Evolutionary conservation across 2,888 invertebrate species (phyloP), one percentile per base, ranked within the genome.

Genomic region (Meliscaeva auricollis): DNA sequence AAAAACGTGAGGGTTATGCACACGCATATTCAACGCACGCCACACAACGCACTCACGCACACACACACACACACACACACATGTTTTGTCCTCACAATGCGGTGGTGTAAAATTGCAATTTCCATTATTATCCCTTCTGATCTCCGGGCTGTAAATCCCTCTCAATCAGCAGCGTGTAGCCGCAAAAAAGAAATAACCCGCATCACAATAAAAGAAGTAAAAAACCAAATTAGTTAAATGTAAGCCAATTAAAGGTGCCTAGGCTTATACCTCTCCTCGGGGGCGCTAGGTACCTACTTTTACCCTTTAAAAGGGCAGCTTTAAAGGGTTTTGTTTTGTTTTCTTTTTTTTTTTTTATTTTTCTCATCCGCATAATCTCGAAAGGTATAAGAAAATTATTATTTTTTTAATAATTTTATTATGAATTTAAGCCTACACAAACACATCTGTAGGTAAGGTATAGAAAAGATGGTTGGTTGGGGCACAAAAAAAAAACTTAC

Each of bases 91-190:
- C 20, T 20, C 15, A n/a, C n/a, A 26, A 70, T 48, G 73, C 44
- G 79, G 69, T 79, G 41, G 62, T 79, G 79, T 83, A 79, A 79
- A 70, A 79, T 74, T 78, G 48, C 62, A 78, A 69, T 69, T 73
- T 68, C 56, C 74, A 66, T 52, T 44, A 62, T 41, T 30, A 44
- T 54, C 41, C 54, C 11, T 15, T 15, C 66, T 44, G n/a, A 15
- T 35, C 35, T 38, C 17, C 38, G 30, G 13, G 9, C 7, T 38
- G 30, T 60, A 46, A 46, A 30, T 46, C 30, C 64, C 46, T 46
- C 64, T 46, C 46, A 30, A 17, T 48, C 30, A 30, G n/a, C 41
- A 26, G 44, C 17, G 11, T 20, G 11, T 26, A 20, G 38, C 58
- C 58, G 38, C 58, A 58, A 58, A 41, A 9, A n/a, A n/a, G n/a